Conservation (phyloP, 2,888 invertebrate genomes). For the Tridacna gigas region DNA sequence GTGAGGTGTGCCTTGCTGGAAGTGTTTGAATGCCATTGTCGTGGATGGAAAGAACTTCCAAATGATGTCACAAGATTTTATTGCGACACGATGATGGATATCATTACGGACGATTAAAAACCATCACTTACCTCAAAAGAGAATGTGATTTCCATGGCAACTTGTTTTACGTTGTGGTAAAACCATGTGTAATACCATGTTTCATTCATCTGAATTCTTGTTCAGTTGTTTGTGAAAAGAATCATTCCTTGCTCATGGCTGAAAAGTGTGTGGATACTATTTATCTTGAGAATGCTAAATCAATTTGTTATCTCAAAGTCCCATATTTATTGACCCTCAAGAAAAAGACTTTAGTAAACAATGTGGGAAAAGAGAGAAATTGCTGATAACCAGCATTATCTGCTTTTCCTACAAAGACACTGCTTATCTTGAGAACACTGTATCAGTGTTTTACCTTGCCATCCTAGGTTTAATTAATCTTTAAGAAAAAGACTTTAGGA, state of each 20-base stretch:
- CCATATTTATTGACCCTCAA: too few relatives aligned
- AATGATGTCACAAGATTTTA: slow-evolving; percentile 78
- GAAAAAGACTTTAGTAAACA: neutral
- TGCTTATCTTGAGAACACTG: too few relatives aligned
- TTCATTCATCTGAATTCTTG: too few relatives aligned
- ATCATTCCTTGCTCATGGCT: neutral
- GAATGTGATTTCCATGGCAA: too few relatives aligned
- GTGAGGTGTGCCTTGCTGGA: slow-evolving; percentile 74
- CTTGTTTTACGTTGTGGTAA: too few relatives aligned
- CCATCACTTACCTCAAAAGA: neutral
- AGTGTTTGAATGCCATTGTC: slow-evolving; percentile 71
- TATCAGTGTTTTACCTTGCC: too few relatives aligned
- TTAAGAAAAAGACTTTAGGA: neutral
- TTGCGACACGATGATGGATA: slow-evolving; percentile 76
- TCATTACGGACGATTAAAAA: slow-evolving; percentile 66
- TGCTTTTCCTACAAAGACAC: neutral
- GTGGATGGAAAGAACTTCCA: slow-evolving; percentile 74
- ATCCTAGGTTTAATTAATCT: neutral
- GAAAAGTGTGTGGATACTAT: too few relatives aligned
- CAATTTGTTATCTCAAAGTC: too few relatives aligned
- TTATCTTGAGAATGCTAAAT: too few relatives aligned
- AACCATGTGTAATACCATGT: too few relatives aligned
- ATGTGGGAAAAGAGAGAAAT: neutral
- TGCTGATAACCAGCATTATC: neutral
- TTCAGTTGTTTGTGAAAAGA: neutral